Conservation (phyloP, 2,888 invertebrate species). For the Ephialtes manifestator region DNA sequence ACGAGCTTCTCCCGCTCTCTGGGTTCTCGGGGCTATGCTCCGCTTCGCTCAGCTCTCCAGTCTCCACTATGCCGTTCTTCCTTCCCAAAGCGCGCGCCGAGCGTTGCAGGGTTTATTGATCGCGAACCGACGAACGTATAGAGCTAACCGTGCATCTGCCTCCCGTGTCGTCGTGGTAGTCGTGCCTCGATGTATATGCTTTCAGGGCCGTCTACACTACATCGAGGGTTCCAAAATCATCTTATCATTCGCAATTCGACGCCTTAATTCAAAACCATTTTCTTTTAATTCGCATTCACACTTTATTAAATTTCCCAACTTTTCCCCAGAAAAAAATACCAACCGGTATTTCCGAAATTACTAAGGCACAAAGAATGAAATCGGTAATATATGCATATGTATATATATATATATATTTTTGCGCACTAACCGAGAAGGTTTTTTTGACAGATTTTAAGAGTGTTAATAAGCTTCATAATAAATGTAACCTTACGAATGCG, state of each 20-base stretch:
- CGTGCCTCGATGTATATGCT: constrained; percentile 54
- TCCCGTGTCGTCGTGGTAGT: constrained; percentile 52
- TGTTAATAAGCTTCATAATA: no score
- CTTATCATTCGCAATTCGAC: neutral
- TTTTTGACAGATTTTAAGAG: no score
- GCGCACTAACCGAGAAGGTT: no score
- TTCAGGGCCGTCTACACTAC: constrained; percentile 64
- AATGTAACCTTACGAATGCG: no score
- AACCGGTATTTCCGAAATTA: no score
- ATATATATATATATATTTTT: no score
- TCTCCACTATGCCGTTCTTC: constrained; percentile 58
- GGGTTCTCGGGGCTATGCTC: neutral
- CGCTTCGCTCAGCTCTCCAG: constrained; percentile 59
- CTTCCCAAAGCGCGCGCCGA: constrained; percentile 63
- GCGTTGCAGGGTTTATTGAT: constrained; percentile 80
- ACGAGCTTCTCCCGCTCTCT: constrained; percentile 44
- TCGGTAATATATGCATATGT: no score
- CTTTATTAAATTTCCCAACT: no score
- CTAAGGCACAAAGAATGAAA: no score
- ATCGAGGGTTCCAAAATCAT: constrained; percentile 29
- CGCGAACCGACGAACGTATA: constrained; percentile 71
- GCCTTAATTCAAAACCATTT: neutral
- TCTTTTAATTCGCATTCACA: no score
- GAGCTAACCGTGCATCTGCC: constrained; percentile 72
- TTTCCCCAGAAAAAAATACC: no score